Conservation (phyloP, 2,888 invertebrate genomes). For the Coronaproctus castanopsis region DNA sequence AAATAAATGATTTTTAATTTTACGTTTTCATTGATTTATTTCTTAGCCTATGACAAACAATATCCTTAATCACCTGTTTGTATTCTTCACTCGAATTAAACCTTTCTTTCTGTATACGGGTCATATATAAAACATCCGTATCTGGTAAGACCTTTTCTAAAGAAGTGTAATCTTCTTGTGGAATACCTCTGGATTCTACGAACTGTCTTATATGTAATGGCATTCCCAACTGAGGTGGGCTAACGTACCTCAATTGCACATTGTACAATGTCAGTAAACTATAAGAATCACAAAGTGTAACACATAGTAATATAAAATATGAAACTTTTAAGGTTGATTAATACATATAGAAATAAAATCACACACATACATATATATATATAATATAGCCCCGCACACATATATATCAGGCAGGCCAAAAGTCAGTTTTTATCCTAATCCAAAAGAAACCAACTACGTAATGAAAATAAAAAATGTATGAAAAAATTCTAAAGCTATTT, state of each 20-base stretch:
- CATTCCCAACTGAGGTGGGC: slow-evolving; percentile 72
- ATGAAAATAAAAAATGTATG: too few relatives aligned
- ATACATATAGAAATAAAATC: too few relatives aligned
- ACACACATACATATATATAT: too few relatives aligned
- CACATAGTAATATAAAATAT: background rate
- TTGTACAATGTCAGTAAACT: slow-evolving; percentile 77
- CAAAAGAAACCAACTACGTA: too few relatives aligned
- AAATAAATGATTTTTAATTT: too few relatives aligned
- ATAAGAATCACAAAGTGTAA: slow-evolving; percentile 7
- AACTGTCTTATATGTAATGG: slow-evolving; percentile 65
- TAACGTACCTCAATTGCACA: slow-evolving; percentile 78
- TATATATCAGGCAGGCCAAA: too few relatives aligned
- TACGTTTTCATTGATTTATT: too few relatives aligned
- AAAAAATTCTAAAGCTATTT: too few relatives aligned
- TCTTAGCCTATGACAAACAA: too few relatives aligned
- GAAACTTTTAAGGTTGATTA: too few relatives aligned
- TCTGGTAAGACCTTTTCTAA: slow-evolving; percentile 74
- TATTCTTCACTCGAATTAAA: slow-evolving; percentile 70
- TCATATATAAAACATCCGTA: slow-evolving; percentile 96
- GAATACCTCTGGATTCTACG: slow-evolving; percentile 54
- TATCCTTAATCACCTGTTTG: slow-evolving; percentile 62
- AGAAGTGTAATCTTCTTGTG: slow-evolving; percentile 46
- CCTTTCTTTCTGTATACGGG: slow-evolving; percentile 86
- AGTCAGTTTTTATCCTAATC: too few relatives aligned
- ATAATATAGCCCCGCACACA: too few relatives aligned